A percentile compares a stretch with the other conserved stretches of the same genome.
Evolutionary conservation across 2,888 invertebrate species (phyloP).

Genomic region (Morinoia aosen): DNA sequence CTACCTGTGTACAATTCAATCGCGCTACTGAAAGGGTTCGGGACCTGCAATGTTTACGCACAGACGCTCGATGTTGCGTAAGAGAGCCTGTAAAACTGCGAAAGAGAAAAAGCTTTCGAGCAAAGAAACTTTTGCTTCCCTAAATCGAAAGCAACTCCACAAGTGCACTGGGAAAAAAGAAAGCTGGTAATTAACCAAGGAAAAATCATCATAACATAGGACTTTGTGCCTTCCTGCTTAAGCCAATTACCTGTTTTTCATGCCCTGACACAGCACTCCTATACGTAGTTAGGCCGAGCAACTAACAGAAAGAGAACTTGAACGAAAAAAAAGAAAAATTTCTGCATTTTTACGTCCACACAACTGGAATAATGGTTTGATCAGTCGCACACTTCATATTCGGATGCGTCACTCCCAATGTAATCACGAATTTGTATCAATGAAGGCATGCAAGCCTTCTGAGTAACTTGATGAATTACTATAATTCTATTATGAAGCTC

Average conservation of each 20-base stretch:
- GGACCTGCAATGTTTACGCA: neutral
- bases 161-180: neutral
- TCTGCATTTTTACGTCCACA: neutral
- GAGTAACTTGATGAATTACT: neutral
- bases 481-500: neutral
- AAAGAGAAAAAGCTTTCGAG: neutral
- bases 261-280: neutral
- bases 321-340: neutral
- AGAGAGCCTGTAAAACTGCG: neutral
- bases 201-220: neutral
- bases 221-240: neutral
- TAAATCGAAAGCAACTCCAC: neutral
- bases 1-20: conserved; percentile 3
- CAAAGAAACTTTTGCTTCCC: neutral
- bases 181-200: neutral
- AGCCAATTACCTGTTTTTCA: neutral
- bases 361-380: neutral
- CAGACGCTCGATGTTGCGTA: neutral
- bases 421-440: neutral
- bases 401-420: neutral
- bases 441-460: neutral
- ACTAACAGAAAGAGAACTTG: neutral
- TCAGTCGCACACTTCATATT: neutral
- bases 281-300: neutral
- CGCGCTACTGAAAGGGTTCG: neutral